Conservation (phyloP, 2,113 vertebrate species). For the Ammodytes marinus region DNA sequence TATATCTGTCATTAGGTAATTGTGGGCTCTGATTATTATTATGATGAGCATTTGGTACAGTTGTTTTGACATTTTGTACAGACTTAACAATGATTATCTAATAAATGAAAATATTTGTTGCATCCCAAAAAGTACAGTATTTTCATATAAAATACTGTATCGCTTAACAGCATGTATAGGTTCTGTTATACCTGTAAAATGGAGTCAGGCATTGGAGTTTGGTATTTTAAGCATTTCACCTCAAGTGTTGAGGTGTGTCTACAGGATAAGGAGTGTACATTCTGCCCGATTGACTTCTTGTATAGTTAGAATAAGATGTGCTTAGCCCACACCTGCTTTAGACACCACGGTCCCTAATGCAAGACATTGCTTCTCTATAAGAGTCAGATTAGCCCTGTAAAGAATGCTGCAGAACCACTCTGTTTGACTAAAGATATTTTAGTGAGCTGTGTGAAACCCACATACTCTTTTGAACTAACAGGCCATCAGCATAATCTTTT, state of each 20-base stretch:
- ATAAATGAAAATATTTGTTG: background rate
- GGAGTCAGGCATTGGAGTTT: background rate
- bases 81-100: background rate
- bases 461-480: conserved; percentile 23
- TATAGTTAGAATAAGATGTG: background rate
- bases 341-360: background rate
- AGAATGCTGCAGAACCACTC: conserved; percentile 10
- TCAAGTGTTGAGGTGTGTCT: background rate
- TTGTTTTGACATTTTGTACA: background rate
- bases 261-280: background rate
- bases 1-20: background rate
- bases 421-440: background rate
- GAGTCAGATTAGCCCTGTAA: conserved; percentile 27
- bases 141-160: background rate
- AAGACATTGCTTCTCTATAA: background rate
- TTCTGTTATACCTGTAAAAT: background rate
- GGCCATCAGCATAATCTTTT: conserved; percentile 35
- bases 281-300: background rate
- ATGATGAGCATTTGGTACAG: background rate
- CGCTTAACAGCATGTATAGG: background rate
- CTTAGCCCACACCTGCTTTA: background rate
- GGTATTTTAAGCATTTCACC: background rate
- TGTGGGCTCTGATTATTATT: background rate
- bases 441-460: conserved; percentile 21
- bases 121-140: background rate